Evolutionary conservation across 2,888 invertebrate genomes (phyloP), one percentile per base, ranked within the genome.

Genomic region (Molanna angustata): DNA sequence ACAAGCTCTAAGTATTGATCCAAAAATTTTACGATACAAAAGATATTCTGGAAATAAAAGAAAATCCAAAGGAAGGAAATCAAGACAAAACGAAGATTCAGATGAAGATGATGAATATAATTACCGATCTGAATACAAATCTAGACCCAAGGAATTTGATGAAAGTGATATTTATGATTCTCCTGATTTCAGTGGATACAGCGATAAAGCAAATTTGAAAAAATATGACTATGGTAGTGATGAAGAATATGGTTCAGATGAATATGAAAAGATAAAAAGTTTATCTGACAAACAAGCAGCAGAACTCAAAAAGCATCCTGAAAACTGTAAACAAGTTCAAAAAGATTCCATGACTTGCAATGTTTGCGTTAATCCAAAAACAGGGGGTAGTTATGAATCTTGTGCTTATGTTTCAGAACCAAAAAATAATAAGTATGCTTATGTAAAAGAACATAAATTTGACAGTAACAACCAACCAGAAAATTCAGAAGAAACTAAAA

Each of bases 351-450:
- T 83, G 81, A 77, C 80, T 9, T 90, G 90, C 66, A 80, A 80
- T 58, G 76, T 87, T 1, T 92, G 91, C 64, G 83, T 85, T 61
- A 84, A 89, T 64, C 80, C 84, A 1, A 83, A 85, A 65, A 85
- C 84, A 1, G 87, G 88, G 39, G 88, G 85, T 20, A 83, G 85
- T 55, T 89, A 83, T 58, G 90, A 91, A 66, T 85, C 85, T 11
- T 92, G 91, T 65, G 85, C 87, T 0, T 92, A 89, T 67, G 84
- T 85, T 7, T 83, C 85, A 1, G 81, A 84, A 57, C 88, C 88
- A 0, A 80, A 82, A 62, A 86, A 86, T 57, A 84, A 88, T 65
- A 78, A 80, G 64, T 86, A 83, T 65, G 83, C 83, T 6, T 86
- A 82, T 62, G 82, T 80, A 3, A 82, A 80, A 54, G 82, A 84